Conservation (phyloP, 2,888 invertebrate genomes). For the Stenchaetothrips biformis region DNA sequence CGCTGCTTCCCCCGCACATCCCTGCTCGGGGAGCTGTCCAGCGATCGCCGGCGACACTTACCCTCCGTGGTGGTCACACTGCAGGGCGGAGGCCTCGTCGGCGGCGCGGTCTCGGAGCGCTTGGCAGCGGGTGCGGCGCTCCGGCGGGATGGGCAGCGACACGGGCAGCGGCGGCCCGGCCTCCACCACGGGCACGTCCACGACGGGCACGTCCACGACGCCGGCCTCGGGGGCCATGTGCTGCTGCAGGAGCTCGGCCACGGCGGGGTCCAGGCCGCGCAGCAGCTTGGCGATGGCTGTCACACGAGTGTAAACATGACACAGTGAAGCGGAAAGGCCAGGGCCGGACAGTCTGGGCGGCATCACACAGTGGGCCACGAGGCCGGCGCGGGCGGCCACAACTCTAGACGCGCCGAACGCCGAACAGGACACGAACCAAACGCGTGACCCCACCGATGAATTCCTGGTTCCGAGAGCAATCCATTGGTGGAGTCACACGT, state of each 20-base stretch:
- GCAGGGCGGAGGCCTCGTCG: slow-evolving; percentile 34
- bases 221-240: slow-evolving; percentile 58
- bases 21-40: background rate
- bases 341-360: too few species aligned
- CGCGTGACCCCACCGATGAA: too few species aligned
- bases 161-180: background rate
- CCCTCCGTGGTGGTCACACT: slow-evolving; percentile 38
- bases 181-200: slow-evolving; percentile 41
- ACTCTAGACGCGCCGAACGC: too few species aligned
- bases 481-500: too few species aligned
- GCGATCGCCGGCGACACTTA: slow-evolving; percentile 17
- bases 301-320: too few species aligned
- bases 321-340: too few species aligned
- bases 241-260: slow-evolving; percentile 64
- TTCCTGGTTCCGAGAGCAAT: too few species aligned
- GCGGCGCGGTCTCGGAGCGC: slow-evolving; percentile 46
- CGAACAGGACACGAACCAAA: too few species aligned
- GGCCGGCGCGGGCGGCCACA: too few species aligned
- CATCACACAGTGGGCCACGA: too few species aligned
- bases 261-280: slow-evolving; percentile 3
- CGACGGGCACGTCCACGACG: slow-evolving; percentile 51
- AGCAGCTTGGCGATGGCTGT: slow-evolving; percentile 2
- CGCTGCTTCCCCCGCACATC: background rate
- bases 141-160: slow-evolving; percentile 37
- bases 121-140: slow-evolving; percentile 54